Conservation (phyloP, 2,113 vertebrate species). For the Prunella himalayana region DNA sequence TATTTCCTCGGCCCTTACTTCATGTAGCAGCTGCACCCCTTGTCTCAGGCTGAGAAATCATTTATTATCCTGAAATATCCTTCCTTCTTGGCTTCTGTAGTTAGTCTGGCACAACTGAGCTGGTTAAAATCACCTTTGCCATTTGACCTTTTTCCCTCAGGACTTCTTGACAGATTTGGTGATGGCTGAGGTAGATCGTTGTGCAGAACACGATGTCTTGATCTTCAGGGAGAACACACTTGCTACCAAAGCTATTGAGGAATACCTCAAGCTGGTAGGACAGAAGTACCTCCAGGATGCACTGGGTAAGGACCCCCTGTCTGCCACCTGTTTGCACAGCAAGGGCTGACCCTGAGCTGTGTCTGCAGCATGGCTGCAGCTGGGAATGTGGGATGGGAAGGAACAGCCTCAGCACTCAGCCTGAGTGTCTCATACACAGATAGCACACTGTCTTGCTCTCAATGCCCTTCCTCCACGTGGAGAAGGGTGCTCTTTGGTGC, state of each 20-base stretch:
- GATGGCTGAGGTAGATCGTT: slow-evolving; percentile 95
- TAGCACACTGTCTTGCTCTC: neutral
- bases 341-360: neutral
- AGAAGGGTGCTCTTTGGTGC: neutral
- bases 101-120: neutral
- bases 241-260: slow-evolving; percentile 95
- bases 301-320: slow-evolving; percentile 78
- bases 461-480: fast-evolving
- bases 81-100: neutral
- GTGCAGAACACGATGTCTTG: slow-evolving; percentile 91
- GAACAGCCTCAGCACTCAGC: neutral
- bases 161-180: slow-evolving; percentile 96
- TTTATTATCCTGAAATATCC: neutral
- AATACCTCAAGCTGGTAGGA: slow-evolving; percentile 94
- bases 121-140: slow-evolving; percentile 20
- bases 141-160: slow-evolving; percentile 67
- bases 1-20: neutral
- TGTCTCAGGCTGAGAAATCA: neutral
- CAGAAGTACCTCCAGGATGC: slow-evolving; percentile 96
- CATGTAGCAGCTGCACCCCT: neutral
- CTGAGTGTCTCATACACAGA: neutral
- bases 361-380: neutral
- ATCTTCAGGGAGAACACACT: slow-evolving; percentile 98
- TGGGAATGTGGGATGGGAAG: neutral
- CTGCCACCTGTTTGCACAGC: neutral